phyloP scores from a whole-genome alignment of 2,113 vertebrate genomes.

The Lathamus discolor region DNA sequence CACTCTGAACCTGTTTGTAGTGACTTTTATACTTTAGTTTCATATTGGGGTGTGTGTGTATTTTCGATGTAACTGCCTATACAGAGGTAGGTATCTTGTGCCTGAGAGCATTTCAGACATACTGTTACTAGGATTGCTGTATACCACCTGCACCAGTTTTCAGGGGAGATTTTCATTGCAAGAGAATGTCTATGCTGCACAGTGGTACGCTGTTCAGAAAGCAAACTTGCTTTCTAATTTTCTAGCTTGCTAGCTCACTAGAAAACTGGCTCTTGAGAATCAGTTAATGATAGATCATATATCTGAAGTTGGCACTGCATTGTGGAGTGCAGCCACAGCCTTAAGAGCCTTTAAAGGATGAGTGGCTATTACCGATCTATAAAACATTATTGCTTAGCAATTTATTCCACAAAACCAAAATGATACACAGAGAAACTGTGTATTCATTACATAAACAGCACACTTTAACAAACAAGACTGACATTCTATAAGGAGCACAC shows the following conservation, averaged over 20 bases:
- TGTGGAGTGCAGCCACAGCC: constrained; percentile 14
- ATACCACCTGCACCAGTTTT: background rate
- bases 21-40: background rate
- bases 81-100: background rate
- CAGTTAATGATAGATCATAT: background rate
- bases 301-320: background rate
- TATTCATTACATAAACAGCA: constrained; percentile 22
- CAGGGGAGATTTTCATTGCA: background rate
- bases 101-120: background rate
- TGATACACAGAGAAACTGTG: background rate
- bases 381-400: constrained; percentile 23
- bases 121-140: background rate
- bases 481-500: constrained; percentile 16
- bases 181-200: background rate
- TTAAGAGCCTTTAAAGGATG: constrained; percentile 29
- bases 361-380: constrained; percentile 43
- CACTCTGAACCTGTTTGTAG: background rate
- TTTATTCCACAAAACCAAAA: constrained; percentile 31
- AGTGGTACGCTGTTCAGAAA: background rate
- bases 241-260: background rate
- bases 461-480: background rate
- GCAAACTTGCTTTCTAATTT: background rate
- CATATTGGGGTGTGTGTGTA: fast-evolving
- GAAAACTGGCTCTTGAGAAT: constrained; percentile 6
- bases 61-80: background rate